These are phyloP conservation scores for Psammodynastes pulverulentus DNA, from an alignment of 2,113 vertebrate species.

Conservation along the genomic window DNA sequence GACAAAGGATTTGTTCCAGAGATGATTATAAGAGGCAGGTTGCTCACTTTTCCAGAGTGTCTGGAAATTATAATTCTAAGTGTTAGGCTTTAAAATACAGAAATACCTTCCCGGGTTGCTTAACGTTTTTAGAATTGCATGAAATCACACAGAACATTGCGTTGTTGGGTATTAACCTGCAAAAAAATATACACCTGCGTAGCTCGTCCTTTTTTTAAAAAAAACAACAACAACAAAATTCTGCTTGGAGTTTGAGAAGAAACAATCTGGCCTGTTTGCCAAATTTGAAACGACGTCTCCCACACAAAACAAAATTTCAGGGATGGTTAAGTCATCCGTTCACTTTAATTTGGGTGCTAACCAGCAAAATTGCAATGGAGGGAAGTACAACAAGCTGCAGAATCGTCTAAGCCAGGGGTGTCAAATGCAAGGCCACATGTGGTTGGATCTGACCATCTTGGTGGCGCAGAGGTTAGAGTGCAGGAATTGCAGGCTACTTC, in stretches of 20 bases:
- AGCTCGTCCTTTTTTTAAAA: neutral
- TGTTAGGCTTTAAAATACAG: neutral
- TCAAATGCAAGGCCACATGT: too few relatives aligned
- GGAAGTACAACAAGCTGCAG: neutral
- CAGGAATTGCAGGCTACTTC: too few relatives aligned
- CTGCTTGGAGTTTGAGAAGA: neutral
- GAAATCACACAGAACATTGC: neutral
- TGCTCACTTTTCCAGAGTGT: neutral
- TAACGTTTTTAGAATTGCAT: neutral
- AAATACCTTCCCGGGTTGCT: conserved; percentile 28
- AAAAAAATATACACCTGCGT: neutral
- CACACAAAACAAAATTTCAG: neutral
- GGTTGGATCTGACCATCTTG: too few relatives aligned
- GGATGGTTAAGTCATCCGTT: neutral
- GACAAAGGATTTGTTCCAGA: neutral
- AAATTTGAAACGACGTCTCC: neutral
- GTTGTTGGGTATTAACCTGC: neutral
- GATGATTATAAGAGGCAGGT: neutral
- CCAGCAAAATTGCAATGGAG: neutral
- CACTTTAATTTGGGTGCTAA: neutral
- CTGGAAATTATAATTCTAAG: conserved; percentile 2
- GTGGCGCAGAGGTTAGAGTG: too few relatives aligned
- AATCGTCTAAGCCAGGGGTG: neutral
- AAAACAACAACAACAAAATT: too few relatives aligned
- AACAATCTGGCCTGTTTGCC: neutral